Evolutionary conservation across 2,888 invertebrate species (phyloP).

Genomic region (Rhopalosiphum nymphaeae): DNA sequence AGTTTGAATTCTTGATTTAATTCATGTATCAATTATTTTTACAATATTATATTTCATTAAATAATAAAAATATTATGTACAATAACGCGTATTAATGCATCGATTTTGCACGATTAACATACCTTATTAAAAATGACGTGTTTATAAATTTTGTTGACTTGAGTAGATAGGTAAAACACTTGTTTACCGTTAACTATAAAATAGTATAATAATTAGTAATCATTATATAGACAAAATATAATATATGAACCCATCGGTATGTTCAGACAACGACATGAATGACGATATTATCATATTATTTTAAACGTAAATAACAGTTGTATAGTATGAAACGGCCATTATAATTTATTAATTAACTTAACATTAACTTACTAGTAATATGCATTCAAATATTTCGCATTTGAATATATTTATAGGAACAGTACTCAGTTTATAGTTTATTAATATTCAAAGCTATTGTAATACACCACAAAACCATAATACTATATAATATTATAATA

Average conservation of each 20-base stretch:
- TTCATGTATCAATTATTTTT: not conserved
- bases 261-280: not conserved
- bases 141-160: not conserved
- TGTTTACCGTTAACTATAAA: not conserved
- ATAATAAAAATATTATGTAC: no score
- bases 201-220: not conserved
- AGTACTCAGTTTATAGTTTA: not conserved
- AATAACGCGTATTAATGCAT: no score
- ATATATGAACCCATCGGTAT: not conserved
- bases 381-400: not conserved
- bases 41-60: not conserved
- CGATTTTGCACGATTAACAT: not conserved
- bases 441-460: not conserved
- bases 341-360: not conserved
- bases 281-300: not conserved
- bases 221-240: not conserved
- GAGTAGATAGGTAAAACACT: not conserved
- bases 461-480: not conserved
- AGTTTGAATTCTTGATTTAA: not conserved
- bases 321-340: not conserved
- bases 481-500: not conserved
- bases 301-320: not conserved
- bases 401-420: not conserved
- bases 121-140: not conserved
- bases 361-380: not conserved